These are phyloP conservation scores for Allolobophora icterica DNA, from an alignment of 2,888 invertebrate species.

Conservation along the genomic window DNA sequence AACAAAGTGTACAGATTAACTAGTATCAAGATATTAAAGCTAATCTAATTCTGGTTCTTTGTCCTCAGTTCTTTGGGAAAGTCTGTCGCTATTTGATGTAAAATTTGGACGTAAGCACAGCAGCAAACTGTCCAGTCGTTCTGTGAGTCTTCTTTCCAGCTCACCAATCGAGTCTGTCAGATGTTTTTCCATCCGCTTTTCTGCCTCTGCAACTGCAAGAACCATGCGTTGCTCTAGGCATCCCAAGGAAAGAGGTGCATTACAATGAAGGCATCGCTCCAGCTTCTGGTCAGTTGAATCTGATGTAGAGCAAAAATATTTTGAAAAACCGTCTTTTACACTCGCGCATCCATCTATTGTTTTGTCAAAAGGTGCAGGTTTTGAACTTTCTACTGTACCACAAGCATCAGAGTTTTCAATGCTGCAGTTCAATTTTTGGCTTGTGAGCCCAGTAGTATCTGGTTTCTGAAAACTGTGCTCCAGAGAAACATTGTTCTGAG, in stretches of 20 bases:
- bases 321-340: neutral
- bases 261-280: neutral
- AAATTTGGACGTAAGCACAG: neutral
- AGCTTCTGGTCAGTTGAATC: neutral
- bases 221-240: neutral
- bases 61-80: neutral
- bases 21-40: neutral
- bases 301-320: neutral
- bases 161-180: neutral
- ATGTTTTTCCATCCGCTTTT: slow-evolving; percentile 18
- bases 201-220: slow-evolving; percentile 10
- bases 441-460: neutral
- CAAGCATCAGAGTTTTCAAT: neutral
- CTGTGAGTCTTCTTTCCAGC: neutral
- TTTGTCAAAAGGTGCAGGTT: neutral
- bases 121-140: slow-evolving; percentile 5
- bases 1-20: no score
- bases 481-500: slow-evolving; percentile 1
- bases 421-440: neutral
- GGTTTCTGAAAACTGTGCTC: slow-evolving; percentile 2
- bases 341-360: neutral
- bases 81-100: neutral
- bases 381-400: neutral
- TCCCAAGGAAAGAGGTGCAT: neutral
- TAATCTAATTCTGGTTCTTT: neutral